Evolutionary conservation across 2,888 invertebrate genomes (phyloP), one percentile per base, ranked within the genome.

Genomic region (Tridacna gigas): DNA sequence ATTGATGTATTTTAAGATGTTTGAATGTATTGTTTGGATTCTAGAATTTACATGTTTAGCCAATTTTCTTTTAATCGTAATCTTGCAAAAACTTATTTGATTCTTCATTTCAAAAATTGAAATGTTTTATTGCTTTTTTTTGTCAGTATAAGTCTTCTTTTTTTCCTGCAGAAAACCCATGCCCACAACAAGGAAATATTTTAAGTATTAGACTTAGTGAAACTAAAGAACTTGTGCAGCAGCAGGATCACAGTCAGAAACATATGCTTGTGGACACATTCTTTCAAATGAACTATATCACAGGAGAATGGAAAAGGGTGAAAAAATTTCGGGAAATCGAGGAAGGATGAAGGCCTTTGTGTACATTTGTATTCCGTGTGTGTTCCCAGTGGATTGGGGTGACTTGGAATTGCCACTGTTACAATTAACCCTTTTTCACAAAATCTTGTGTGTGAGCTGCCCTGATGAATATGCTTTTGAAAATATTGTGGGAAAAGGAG

Each of bases 201-300:
- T 97, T 99, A 12, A 99, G 98, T 79, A 99, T 99, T 90, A 98
- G 98, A 95, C 96, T 99, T 80, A 98, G 98, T 66, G 99, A 99
- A 95, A 97, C 97, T 94, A 97, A 96, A 92, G 99, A 99, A 95
- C 97, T 97, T 90, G 97, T 98, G 0, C 82, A 87, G 15, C 98
- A 98, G 93, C 96, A 97, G 0, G 98, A 98, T 94, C 97, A 98
- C 88, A 97, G 97, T 0, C 97, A 97, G 91, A 95, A 96, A 28
- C 96, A 97, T 0, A 97, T 97, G 95, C 95, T 97, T 76, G 97
- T 97, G 0, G 99, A 99, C 95, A 98, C 98, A 88, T 98, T 98
- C 95, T 99, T 99, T 96, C 98, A 99, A 95, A 98, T 99, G 98
- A 99, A 99, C 95, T 99, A 99, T 95, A 97, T 97, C 94, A 98